Conservation (phyloP, 2,797 vertebrate species). For the Xenopus petersii region DNA sequence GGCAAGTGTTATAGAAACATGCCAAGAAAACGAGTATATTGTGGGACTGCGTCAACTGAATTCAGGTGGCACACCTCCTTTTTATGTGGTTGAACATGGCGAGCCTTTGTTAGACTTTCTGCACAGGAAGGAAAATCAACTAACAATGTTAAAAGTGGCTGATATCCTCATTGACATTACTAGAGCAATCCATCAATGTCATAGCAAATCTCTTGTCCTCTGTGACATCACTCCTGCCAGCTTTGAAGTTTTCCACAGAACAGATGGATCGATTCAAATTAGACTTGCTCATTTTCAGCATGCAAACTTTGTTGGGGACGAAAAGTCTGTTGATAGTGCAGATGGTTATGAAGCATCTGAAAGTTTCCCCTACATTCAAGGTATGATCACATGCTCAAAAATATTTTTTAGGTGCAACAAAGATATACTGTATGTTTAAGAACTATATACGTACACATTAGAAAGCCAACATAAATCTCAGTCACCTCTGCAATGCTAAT, state of each 20-base stretch:
- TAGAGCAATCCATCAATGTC: conserved; percentile 28
- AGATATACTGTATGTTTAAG: too few relatives aligned
- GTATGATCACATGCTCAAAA: too few relatives aligned
- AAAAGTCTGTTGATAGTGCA: too few relatives aligned
- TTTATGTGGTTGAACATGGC: conserved; percentile 33
- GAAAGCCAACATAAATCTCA: too few relatives aligned
- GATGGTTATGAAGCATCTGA: too few relatives aligned
- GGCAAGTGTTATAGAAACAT: conserved; percentile 17
- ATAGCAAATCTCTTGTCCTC: conserved; percentile 36
- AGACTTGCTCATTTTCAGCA: conserved; percentile 41
- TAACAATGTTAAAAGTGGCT: conserved; percentile 16
- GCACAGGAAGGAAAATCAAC: conserved; percentile 43
- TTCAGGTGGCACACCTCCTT: conserved; percentile 10
- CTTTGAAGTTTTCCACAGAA: conserved; percentile 18
- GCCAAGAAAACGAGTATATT: conserved; percentile 42
- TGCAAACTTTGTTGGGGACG: not conserved
- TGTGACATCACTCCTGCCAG: conserved; percentile 45
- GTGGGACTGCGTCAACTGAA: conserved; percentile 9
- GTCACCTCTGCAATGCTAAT: too few relatives aligned
- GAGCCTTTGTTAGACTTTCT: conserved; percentile 30
- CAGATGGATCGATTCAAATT: conserved; percentile 12
- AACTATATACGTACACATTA: too few relatives aligned
- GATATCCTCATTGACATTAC: conserved; percentile 37
- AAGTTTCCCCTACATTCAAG: too few relatives aligned
- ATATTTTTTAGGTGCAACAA: too few relatives aligned